phyloP scores from a whole-genome alignment of 2,797 vertebrate species.

The Natrix natrix region DNA sequence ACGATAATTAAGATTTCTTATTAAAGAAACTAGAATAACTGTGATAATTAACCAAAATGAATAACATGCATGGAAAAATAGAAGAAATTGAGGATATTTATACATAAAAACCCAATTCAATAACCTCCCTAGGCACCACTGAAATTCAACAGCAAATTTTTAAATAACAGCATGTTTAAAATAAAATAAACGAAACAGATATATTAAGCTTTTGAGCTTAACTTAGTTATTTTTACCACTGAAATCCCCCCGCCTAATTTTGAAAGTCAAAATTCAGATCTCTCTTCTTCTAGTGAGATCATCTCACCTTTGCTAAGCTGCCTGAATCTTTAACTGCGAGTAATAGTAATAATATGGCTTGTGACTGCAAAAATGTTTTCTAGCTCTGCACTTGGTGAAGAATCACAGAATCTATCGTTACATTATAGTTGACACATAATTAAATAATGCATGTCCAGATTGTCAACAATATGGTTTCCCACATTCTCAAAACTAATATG shows the following conservation, averaged over 20 bases:
- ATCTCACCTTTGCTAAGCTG: neutral
- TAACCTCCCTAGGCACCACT: neutral
- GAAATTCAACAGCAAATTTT: neutral
- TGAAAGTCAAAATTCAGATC: neutral
- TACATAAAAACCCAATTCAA: conserved; percentile 6
- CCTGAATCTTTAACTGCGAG: neutral
- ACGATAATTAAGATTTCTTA: conserved; percentile 33
- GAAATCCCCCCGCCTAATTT: neutral
- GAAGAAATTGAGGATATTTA: conserved; percentile 18
- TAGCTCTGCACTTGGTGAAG: neutral
- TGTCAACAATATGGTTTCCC: neutral
- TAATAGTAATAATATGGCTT: neutral
- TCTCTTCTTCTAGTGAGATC: neutral
- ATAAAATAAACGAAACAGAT: neutral
- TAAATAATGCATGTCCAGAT: neutral
- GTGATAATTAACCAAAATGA: conserved; percentile 2
- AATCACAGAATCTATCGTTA: neutral
- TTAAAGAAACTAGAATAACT: conserved; percentile 22
- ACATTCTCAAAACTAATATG: neutral
- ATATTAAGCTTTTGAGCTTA: neutral
- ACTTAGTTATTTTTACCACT: neutral
- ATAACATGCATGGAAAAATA: conserved; percentile 1
- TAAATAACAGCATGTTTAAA: neutral
- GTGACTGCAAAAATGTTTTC: neutral
- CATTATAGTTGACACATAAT: neutral